Evolutionary conservation across 1,140 invertebrate genomes (phyloP).

Genomic region (Bathynomus jamesi): DNA sequence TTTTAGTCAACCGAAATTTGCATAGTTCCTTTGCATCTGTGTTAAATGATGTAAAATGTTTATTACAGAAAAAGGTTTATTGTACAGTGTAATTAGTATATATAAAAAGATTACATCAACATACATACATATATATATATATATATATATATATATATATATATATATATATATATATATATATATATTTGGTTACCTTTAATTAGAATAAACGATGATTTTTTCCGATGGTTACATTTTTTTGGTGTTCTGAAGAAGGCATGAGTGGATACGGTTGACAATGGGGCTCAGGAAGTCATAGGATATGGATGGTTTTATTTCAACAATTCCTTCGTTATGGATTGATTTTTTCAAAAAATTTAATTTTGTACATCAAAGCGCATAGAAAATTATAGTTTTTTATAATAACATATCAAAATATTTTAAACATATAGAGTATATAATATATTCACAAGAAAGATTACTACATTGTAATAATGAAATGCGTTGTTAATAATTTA

Average conservation of each 20-base stretch:
- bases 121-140: slow-evolving; percentile 9
- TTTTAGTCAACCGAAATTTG: no score
- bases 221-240: background rate
- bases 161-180: slow-evolving; percentile 19
- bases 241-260: no score
- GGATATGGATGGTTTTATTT: background rate
- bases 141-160: slow-evolving; percentile 18
- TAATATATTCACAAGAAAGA: no score
- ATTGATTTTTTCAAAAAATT: background rate
- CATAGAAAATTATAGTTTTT: no score
- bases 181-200: slow-evolving; percentile 9
- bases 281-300: background rate
- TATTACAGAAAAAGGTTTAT: background rate
- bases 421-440: no score
- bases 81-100: background rate
- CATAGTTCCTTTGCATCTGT: background rate
- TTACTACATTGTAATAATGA: no score
- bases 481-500: no score
- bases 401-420: no score
- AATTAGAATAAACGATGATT: background rate
- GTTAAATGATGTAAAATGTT: background rate
- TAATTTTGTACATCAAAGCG: background rate
- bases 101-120: background rate
- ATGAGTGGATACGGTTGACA: no score
- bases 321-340: background rate